Evolutionary conservation across 92 coral and sea anemone genomes (phyloP).

Genomic region (Pocillopora meandrina): DNA sequence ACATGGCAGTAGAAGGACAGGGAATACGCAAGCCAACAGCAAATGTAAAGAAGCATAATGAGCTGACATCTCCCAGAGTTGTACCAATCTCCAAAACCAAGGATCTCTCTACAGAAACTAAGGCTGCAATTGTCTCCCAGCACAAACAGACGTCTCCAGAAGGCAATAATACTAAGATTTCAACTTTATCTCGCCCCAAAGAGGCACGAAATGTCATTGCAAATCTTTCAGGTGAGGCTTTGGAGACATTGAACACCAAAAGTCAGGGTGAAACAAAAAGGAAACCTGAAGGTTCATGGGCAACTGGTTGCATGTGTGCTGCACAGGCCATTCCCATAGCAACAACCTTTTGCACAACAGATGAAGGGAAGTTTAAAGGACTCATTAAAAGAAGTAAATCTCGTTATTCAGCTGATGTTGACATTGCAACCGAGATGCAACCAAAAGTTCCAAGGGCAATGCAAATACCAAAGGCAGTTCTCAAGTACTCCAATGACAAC

Average conservation of each 20-base stretch:
- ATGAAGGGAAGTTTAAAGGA: slow-evolving; percentile 56
- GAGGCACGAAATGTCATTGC: slow-evolving; percentile 46
- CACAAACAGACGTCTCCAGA: slow-evolving; percentile 54
- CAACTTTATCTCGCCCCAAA: slow-evolving; percentile 67
- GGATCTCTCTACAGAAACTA: slow-evolving; percentile 13
- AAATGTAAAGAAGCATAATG: slow-evolving; percentile 19
- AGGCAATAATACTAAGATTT: slow-evolving; percentile 29
- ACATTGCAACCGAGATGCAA: slow-evolving; percentile 28
- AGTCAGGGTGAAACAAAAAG: slow-evolving; percentile 21
- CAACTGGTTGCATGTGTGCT: slow-evolving; percentile 54
- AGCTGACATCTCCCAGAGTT: slow-evolving; percentile 21
- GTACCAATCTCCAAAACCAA: background rate
- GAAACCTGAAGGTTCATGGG: slow-evolving; percentile 77
- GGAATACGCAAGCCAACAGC: slow-evolving; percentile 66
- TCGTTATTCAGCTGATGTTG: slow-evolving; percentile 17
- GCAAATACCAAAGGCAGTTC: slow-evolving; percentile 80
- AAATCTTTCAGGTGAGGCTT: slow-evolving; percentile 30
- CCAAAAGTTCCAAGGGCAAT: slow-evolving; percentile 54
- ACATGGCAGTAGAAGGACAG: slow-evolving; percentile 81
- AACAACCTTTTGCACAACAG: slow-evolving; percentile 35
- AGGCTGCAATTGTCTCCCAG: slow-evolving; percentile 44
- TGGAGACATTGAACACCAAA: slow-evolving; percentile 11
- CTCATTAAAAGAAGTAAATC: slow-evolving; percentile 41
- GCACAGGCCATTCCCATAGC: slow-evolving; percentile 54
- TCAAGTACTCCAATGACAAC: slow-evolving; percentile 69